Base-by-base conservation (phyloP, 2,113 vertebrate genomes). In the Arvicanthis niloticus region DNA sequence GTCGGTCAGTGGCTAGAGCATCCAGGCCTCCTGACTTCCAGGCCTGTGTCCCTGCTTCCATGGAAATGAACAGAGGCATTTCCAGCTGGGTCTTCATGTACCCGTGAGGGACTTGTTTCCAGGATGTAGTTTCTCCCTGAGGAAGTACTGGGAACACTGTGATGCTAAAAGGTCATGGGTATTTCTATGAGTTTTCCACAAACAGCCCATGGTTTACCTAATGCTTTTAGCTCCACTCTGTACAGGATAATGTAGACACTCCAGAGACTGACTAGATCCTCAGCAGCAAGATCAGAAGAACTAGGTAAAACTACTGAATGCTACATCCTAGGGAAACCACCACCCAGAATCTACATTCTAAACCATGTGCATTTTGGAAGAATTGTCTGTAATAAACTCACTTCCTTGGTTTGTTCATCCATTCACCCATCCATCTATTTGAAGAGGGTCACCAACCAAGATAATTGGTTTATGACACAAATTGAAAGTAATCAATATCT, bases 91-190 rank as follows among this genome's bases (percentile, higher is more conserved):
- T 94, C 85, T 89, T 80, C 89, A 9, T 13, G 62, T 53, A 88
- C 92, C 91, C 45, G 37, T 21, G 37, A 0, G 2, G 0, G 0
- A 65, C 60, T 73, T 77, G 3, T 93, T 93, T 96, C 85, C 82
- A 93, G 88, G 96, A 95, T 42, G 19, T 82, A 53, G 31, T 62
- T 82, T 68, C 37, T 70, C 60, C 88, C 80, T 48, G 88, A 94
- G 96, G 84, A 97, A 96, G 81, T 40, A 8, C 89, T 93, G 75
- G 56, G 94, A 72, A 89, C 60, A 73, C 51, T 53, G 31, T 51
- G 78, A 40, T 34, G 3, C 72, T 76, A 60, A 82, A 95, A 68
- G 76, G 91, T 91, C 91, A 86, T 80, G 75, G 58, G 65, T 48
- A 21, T 58, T 93, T 96, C 88, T 86, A 3, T 92, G 90, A 91